Evolutionary conservation across 2,888 invertebrate genomes (phyloP), one percentile per base, ranked within the genome.

Genomic region (Smittia sp.): DNA sequence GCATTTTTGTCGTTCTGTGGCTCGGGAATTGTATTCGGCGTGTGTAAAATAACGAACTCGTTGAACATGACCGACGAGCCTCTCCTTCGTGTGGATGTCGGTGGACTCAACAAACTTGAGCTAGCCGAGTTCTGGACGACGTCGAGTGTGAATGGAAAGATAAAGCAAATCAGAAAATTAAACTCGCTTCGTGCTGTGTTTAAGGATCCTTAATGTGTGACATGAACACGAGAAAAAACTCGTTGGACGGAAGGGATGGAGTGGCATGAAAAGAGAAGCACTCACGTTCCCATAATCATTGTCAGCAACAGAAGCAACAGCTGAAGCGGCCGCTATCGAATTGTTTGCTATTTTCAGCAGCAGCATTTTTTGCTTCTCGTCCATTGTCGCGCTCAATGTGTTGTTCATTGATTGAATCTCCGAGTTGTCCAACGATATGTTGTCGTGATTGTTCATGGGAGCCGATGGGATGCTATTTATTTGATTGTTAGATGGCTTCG

Each of bases 1-100:
- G 92, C 85, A 79, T 87, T 88, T 79, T 85, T 86, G 77, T 81
- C 81, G 27, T 75, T 46, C 66, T 74, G 76, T 72, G 78, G 76
- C 41, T 80, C 80, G 24, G 78, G 80, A 13, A 81, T 77, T 11
- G 81, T 78, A 9, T 82, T 82, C 46, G 82, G 82, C 22, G 88
- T 88, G 79, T 93, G 92, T 38, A 92, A 85, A 52, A 93, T 84
- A 13, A 93, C 90, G 39, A 92, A 90, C 79, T 93, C 93, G 79
- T 91, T 93, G 83, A 94, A 94, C 92, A 93, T 93, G 75, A 94
- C 94, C 76, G 92, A 92, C 52, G 93, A 93, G 70, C 92, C 85
- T 18, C 93, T 86, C 18, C 90, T 85, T 76, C 89, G 88, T 74
- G 87, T 85, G 72, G 89, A 87, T 32, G 79, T 79, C 72, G 91